Evolutionary conservation across 2,797 vertebrate genomes (phyloP).

Genomic region (Alfaro cultratus): DNA sequence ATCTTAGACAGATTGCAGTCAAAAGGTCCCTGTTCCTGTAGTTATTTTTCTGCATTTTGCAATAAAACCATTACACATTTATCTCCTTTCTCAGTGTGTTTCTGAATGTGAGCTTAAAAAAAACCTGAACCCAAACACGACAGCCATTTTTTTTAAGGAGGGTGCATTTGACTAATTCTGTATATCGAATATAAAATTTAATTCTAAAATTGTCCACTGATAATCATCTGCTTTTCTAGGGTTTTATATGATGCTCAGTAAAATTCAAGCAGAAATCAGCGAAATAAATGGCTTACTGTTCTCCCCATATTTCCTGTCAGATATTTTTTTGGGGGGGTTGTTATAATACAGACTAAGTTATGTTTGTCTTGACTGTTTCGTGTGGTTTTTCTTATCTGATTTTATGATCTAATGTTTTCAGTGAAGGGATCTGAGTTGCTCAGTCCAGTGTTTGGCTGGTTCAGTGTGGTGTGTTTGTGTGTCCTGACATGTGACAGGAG

Average conservation of each 20-base stretch:
- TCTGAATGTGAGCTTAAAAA: neutral
- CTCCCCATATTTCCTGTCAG: neutral
- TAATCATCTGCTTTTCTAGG: neutral
- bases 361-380: neutral
- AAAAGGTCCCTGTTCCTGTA: neutral
- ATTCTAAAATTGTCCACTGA: neutral
- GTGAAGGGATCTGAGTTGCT: neutral
- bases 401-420: neutral
- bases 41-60: neutral
- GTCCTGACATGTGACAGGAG: slow-evolving; percentile 68
- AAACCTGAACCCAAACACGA: too few relatives aligned
- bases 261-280: neutral
- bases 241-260: neutral
- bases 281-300: neutral
- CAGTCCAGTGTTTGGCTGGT: slow-evolving; percentile 6
- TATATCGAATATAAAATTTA: neutral
- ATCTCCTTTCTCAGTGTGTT: neutral
- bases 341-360: neutral
- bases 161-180: too few relatives aligned
- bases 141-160: too few relatives aligned
- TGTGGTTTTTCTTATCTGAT: neutral
- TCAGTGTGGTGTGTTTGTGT: slow-evolving; percentile 2
- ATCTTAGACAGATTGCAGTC: neutral
- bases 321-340: neutral
- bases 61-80: neutral